Percentiles rank a stretch among this genome's conserved stretches.
phyloP scores from a whole-genome alignment of 2,113 vertebrate species.

The Antidorcas marsupialis region DNA sequence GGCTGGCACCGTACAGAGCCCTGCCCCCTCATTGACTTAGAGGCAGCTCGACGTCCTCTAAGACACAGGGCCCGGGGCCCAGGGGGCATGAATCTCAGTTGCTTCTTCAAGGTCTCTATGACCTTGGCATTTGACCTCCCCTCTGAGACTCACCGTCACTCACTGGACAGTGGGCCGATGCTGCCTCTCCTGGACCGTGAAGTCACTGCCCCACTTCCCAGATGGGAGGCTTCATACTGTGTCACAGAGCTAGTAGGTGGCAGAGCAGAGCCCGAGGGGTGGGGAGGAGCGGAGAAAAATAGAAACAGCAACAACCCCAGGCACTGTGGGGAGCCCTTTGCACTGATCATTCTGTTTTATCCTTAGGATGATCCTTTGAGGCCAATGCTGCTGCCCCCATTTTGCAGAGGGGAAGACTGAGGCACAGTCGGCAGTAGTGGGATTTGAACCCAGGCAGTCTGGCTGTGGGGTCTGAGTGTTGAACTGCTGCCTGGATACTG shows the following conservation, averaged over 20 bases:
- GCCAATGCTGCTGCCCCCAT: neutral
- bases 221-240: neutral
- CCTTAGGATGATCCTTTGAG: neutral
- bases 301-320: neutral
- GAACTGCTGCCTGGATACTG: accelerated
- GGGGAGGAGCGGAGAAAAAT: neutral
- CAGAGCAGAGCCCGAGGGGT: neutral
- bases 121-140: neutral
- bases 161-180: no score
- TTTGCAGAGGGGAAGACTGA: neutral
- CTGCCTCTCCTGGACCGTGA: neutral
- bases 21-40: neutral
- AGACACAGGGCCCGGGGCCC: accelerated
- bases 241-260: neutral
- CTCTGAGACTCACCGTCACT: neutral
- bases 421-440: neutral
- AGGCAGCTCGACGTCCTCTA: accelerated
- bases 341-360: neutral
- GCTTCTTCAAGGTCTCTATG: neutral
- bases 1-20: neutral
- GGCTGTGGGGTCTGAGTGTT: neutral
- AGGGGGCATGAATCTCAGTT: no score
- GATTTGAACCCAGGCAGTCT: neutral
- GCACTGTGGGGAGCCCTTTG: neutral
- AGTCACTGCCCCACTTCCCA: neutral